A percentile compares a stretch with the other conserved stretches of the same genome.
Evolutionary conservation across 2,797 vertebrate genomes (phyloP).

Genomic region (Silurus aristotelis): DNA sequence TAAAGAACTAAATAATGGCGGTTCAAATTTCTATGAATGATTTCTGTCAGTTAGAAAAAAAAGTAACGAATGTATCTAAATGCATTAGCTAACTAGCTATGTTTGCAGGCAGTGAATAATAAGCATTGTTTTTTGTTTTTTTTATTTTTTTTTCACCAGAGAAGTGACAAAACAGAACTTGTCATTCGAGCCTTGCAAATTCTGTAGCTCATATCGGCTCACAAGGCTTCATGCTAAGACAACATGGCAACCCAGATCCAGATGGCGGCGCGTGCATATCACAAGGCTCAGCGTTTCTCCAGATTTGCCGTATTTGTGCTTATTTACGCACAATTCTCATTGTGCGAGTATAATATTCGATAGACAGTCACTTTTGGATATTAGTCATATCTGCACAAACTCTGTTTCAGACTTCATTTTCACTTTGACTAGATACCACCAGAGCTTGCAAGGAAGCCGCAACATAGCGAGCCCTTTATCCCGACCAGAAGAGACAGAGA

Average conservation of each 20-base stretch:
- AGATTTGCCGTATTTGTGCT: too few species aligned
- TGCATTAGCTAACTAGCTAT: constrained; percentile 6
- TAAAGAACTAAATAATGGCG: neutral
- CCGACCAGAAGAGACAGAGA: too few species aligned
- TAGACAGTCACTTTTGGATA: too few species aligned
- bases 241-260: neutral
- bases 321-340: too few species aligned
- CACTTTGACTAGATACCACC: too few species aligned
- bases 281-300: too few species aligned
- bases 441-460: too few species aligned
- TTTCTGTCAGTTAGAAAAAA: neutral
- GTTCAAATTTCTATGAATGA: neutral
- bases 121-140: constrained; percentile 46
- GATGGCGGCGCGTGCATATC: too few species aligned
- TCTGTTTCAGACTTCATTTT: too few species aligned
- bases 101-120: neutral
- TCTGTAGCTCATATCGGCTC: neutral
- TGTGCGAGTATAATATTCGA: too few species aligned
- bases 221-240: neutral
- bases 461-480: too few species aligned
- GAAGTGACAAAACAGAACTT: neutral
- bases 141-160: constrained; percentile 57
- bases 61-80: neutral
- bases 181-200: neutral
- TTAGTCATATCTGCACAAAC: too few species aligned